A percentile compares a stretch with the other conserved stretches of the same genome.
phyloP scores from a whole-genome alignment of 2,888 invertebrate species.

The Cheilosia grossa region DNA sequence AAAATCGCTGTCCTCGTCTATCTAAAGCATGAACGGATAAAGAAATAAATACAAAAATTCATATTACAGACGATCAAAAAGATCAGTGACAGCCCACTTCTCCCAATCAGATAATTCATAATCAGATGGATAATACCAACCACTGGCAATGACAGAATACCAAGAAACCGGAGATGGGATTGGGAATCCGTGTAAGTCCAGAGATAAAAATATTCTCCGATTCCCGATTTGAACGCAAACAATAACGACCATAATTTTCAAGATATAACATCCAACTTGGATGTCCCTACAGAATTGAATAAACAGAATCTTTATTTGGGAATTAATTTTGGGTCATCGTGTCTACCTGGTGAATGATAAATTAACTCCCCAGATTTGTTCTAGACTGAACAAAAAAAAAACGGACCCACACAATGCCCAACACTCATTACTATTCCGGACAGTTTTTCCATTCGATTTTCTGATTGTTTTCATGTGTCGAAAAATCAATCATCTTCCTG shows the following conservation, averaged over 20 bases:
- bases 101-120: neutral
- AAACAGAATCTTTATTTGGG: slow-evolving; percentile 12
- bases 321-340: slow-evolving; percentile 52
- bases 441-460: slow-evolving; percentile 29
- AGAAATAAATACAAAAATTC: neutral
- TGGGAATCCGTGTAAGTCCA: neutral
- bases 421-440: slow-evolving; percentile 58
- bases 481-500: slow-evolving; percentile 67
- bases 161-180: neutral
- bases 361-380: slow-evolving; percentile 35
- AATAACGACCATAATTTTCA: neutral
- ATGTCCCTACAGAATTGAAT: neutral
- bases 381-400: neutral
- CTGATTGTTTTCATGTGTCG: slow-evolving; percentile 64
- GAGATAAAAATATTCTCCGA: neutral
- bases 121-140: neutral
- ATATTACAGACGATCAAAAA: neutral
- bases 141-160: neutral
- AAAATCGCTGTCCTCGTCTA: too few species aligned
- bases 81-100: neutral
- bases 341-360: slow-evolving; percentile 44
- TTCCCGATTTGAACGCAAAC: neutral
- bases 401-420: slow-evolving; percentile 19
- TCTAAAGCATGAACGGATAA: too few species aligned
- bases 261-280: neutral